Base-by-base conservation (phyloP, 2,888 invertebrate species). In the Hermaeophaga mercurialis region DNA sequence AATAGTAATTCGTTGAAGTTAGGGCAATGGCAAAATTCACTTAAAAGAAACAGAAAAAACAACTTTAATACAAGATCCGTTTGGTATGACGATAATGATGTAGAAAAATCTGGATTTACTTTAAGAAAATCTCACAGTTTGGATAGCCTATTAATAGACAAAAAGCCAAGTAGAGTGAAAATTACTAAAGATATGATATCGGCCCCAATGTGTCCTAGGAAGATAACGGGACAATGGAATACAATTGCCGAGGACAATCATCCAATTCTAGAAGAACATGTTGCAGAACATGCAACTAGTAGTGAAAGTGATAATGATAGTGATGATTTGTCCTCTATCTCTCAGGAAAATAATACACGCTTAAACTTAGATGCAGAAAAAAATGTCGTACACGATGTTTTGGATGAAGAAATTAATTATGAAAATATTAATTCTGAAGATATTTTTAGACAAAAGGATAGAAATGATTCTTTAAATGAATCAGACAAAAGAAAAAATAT, bases 1-100 rank as follows among this genome's bases (percentile, higher is more conserved):
- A n/a, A 31, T 31, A 31, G 3, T 12, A 28, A 28, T 9, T 5
- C 33, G 11, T 3, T n/a, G n/a, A n/a, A n/a, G n/a, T n/a, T n/a
- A n/a, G n/a, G 3, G 7, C 31, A 36, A 2, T 9, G 14, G 14
- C 36, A 36, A 7, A 36, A 36, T 36, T 36, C 36, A 7, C 17
- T 36, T 2, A 43, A 14, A 11, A 43, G 5, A 9, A 43, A 49
- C 17, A 58, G 62, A 22, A 62, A 62, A 38, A 45, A 53, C 14
- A 57, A 57, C 15, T 41, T 44, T 14, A 54, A 56, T 33, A 55
- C 49, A n/a, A 50, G 55, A 26, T 62, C 62, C 8, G 57, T 59
- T 18, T 62, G 62, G 62, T 62, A 62, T 33, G 61, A 54, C 18
- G 61, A 56, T n/a, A 34, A 26, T n/a, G 12, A 47, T 9, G 18